Evolutionary conservation across 2,888 invertebrate species (phyloP).

Genomic region (Cremastinae sp.): DNA sequence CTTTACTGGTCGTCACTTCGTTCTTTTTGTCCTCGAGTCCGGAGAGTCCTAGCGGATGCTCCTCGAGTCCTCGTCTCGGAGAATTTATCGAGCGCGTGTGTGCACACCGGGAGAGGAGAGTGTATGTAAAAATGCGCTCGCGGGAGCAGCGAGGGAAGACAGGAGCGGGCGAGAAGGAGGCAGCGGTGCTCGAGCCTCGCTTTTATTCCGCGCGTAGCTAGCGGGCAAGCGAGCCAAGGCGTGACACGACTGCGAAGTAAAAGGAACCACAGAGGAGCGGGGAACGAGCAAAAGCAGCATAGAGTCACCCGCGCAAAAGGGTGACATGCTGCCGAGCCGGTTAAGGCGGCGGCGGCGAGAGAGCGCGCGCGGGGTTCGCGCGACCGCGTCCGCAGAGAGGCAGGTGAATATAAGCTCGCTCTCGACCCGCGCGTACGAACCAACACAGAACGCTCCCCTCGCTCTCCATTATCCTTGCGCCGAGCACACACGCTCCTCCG

Average conservation of each 20-base stretch:
- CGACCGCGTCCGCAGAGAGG: constrained; percentile 67
- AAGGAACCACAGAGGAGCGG: constrained; percentile 26
- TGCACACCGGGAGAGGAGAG: no score
- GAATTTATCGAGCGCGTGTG: constrained; percentile 34
- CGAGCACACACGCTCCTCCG: constrained; percentile 14
- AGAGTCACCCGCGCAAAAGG: constrained; percentile 79
- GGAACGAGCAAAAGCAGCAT: constrained; percentile 63
- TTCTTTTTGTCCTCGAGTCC: constrained; percentile 53
- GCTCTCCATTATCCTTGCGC: constrained; percentile 44
- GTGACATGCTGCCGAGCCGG: constrained; percentile 80
- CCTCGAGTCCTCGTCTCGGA: constrained; percentile 49
- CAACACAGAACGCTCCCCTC: constrained; percentile 23
- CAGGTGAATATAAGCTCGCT: constrained; percentile 77
- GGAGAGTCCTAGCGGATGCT: constrained; percentile 18
- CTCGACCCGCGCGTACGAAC: constrained; percentile 51
- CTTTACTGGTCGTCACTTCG: constrained; percentile 5
- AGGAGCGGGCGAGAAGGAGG: constrained; percentile 57
- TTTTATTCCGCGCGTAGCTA: constrained; percentile 65
- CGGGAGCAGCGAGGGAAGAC: constrained; percentile 45
- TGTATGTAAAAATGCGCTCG: constrained; percentile 33
- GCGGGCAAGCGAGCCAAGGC: constrained; percentile 62
- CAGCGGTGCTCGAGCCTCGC: constrained; percentile 57
- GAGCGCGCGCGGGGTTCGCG: constrained; percentile 49
- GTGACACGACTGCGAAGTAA: constrained; percentile 31
- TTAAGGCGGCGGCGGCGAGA: constrained; percentile 65